A percentile compares a stretch with the other conserved stretches of the same genome.
These are phyloP conservation scores for Bursaphelenchus okinawaensis DNA, from an alignment of 2,888 invertebrate species.

Conservation along the genomic window DNA sequence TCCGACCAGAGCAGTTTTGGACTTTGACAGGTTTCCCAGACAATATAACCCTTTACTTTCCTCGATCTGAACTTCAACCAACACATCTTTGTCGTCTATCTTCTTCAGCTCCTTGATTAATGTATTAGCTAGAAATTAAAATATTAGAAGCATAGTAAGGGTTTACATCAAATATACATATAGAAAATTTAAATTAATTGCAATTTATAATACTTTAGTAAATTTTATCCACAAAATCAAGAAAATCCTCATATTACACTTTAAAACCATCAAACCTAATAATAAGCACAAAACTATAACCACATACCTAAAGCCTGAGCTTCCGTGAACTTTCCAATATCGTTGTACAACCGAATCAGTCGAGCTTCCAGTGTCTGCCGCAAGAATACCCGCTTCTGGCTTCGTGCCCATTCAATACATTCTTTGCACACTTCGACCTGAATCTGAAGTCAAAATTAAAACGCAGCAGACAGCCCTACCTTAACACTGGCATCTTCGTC, in stretches of 20 bases:
- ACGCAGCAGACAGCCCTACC: conserved; percentile 25
- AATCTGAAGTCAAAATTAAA: neutral
- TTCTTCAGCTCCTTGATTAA: conserved; percentile 90
- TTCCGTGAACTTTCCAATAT: conserved; percentile 49
- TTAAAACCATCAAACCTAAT: too few relatives aligned
- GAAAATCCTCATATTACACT: too few relatives aligned
- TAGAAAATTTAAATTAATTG: neutral
- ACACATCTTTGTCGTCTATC: conserved; percentile 89
- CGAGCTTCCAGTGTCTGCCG: conserved; percentile 91
- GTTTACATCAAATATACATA: neutral
- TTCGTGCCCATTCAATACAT: conserved; percentile 98
- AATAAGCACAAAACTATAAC: neutral
- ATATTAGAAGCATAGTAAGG: neutral
- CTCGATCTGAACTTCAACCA: conserved; percentile 91
- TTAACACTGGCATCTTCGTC: conserved; percentile 75
- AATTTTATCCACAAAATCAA: too few relatives aligned
- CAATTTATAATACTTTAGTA: neutral
- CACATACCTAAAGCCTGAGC: conserved; percentile 22
- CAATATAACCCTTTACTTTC: conserved; percentile 98
- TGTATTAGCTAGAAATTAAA: conserved; percentile 58
- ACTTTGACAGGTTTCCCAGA: conserved; percentile 87
- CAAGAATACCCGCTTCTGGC: conserved; percentile 88
- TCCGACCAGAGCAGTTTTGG: conserved; percentile 83
- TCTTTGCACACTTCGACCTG: conserved; percentile 66
- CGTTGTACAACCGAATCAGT: conserved; percentile 78